These are phyloP conservation scores for Nothoprocta pentlandii DNA, from an alignment of 2,113 vertebrate species.

Conservation along the genomic window DNA sequence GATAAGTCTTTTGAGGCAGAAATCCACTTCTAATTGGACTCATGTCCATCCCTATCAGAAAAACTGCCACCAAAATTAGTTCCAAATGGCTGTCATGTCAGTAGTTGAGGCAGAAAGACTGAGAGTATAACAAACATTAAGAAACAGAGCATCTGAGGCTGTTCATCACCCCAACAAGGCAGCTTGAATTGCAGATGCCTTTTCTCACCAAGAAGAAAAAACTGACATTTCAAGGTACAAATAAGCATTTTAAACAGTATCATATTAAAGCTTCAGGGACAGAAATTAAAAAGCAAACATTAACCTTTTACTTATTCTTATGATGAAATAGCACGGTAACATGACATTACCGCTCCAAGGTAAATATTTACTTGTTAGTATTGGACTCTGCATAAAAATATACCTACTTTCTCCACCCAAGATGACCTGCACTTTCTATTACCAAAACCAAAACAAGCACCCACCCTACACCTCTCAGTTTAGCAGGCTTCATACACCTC, in stretches of 20 bases:
- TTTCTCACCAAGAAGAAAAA: constrained; percentile 16
- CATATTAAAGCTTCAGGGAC: constrained; percentile 41
- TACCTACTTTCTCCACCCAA: constrained; percentile 34
- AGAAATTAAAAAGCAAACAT: constrained; percentile 49
- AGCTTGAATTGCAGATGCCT: not conserved
- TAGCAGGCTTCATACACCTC: not conserved
- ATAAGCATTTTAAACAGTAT: constrained; percentile 27
- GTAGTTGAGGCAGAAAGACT: not conserved
- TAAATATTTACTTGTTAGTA: constrained; percentile 71
- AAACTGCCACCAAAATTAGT: not conserved
- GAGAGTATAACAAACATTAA: not conserved
- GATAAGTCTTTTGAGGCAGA: not conserved
- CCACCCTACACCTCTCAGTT: constrained; percentile 36
- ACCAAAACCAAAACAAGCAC: constrained; percentile 64
- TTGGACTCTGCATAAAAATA: constrained; percentile 59
- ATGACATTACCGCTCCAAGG: constrained; percentile 21
- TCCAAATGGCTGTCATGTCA: not conserved
- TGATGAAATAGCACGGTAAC: constrained; percentile 46
- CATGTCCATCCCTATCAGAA: not conserved
- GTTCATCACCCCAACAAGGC: not conserved
- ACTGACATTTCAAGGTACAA: not conserved
- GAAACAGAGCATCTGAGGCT: not conserved
- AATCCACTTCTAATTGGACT: not conserved
- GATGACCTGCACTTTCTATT: constrained; percentile 62
- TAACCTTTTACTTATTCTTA: constrained; percentile 57